Conservation (phyloP, 2,113 vertebrate species). For the Echinops telfairi region DNA sequence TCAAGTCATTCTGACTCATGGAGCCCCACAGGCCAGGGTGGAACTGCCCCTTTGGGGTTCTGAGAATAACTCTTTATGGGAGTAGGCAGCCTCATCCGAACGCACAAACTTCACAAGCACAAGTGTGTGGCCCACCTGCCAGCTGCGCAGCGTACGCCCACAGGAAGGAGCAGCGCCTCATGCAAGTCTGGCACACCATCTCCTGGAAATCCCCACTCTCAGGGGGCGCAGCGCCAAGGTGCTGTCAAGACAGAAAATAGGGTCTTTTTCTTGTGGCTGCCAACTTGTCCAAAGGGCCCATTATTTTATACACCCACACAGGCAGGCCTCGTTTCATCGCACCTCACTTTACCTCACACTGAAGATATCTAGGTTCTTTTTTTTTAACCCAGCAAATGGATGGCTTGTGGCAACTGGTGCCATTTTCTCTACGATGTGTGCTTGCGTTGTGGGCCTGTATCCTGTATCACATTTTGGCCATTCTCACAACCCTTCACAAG, state of each 20-base stretch:
- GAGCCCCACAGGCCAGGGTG: too few species aligned
- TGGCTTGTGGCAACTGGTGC: too few species aligned
- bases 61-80: not conserved
- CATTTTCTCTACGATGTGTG: too few species aligned
- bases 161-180: constrained; percentile 93
- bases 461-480: too few species aligned
- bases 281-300: not conserved
- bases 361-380: too few species aligned
- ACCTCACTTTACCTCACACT: too few species aligned
- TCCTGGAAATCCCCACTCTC: constrained; percentile 95
- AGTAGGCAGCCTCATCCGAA: not conserved
- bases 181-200: constrained; percentile 96
- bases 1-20: too few species aligned
- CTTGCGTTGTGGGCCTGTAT: too few species aligned
- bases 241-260: constrained; percentile 86
- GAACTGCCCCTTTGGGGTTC: not conserved
- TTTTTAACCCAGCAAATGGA: too few species aligned
- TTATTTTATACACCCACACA: constrained; percentile 29
- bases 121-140: constrained; percentile 88
- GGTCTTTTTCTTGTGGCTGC: not conserved
- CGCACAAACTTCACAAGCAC: not conserved
- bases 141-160: constrained; percentile 92
- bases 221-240: constrained; percentile 90
- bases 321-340: too few species aligned
- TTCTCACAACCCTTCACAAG: too few species aligned